Conservation (phyloP, 2,888 invertebrate species). For the Chouioia cunea region DNA sequence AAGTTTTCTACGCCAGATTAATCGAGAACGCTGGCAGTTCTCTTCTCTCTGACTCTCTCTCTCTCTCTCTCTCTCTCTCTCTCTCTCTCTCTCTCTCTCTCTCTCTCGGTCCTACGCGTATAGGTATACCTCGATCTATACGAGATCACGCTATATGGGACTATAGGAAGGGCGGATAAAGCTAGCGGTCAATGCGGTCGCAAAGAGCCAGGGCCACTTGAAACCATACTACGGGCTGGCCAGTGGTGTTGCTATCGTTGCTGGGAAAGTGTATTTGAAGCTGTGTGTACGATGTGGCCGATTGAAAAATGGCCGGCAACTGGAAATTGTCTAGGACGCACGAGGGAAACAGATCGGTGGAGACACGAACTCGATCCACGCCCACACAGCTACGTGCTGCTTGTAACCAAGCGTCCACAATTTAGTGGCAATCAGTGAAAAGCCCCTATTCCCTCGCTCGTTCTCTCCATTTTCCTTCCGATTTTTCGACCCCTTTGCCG, state of each 20-base stretch:
- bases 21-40: conserved; percentile 2
- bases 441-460: conserved; percentile 11
- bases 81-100: conserved; percentile 9
- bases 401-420: conserved; percentile 55
- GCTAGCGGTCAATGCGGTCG: conserved; percentile 37
- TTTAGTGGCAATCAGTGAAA: conserved; percentile 66
- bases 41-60: no score
- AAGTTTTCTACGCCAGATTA: no score
- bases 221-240: conserved; percentile 24
- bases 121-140: conserved; percentile 15
- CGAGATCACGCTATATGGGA: not conserved
- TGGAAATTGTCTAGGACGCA: conserved; percentile 58
- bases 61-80: conserved; percentile 20
- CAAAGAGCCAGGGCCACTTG: conserved; percentile 1
- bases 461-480: not conserved
- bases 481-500: not conserved
- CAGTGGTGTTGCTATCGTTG: conserved; percentile 38
- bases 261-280: conserved; percentile 15
- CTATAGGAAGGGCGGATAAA: conserved; percentile 21
- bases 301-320: conserved; percentile 57
- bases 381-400: conserved; percentile 44
- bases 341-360: conserved; percentile 40
- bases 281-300: conserved; percentile 47
- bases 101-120: conserved; percentile 1
- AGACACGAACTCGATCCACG: conserved; percentile 7